These are phyloP conservation scores for Pristis pectinata DNA, from an alignment of 2,797 vertebrate genomes.

Conservation along the genomic window DNA sequence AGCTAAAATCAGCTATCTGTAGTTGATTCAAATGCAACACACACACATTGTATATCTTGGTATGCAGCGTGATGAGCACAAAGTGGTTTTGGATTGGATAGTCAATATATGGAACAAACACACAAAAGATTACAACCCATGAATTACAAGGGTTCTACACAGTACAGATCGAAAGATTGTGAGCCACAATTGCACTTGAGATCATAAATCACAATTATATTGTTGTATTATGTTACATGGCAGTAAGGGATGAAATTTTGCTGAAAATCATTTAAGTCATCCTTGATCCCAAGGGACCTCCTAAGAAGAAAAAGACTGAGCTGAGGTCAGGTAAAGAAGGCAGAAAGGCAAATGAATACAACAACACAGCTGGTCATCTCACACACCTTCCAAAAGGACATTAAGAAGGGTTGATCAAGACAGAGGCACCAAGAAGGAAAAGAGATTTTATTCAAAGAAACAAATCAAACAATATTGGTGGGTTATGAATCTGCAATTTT, in stretches of 20 bases:
- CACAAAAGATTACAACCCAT: slow-evolving; percentile 1
- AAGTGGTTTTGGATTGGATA: not conserved
- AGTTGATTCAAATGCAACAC: not conserved
- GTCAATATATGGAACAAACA: not conserved
- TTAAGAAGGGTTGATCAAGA: not conserved
- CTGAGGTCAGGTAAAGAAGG: not conserved
- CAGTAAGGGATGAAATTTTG: too few species aligned
- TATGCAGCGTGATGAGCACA: too few species aligned
- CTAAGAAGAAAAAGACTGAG: not conserved
- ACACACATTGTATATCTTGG: not conserved
- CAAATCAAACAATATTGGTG: not conserved
- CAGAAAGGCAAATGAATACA: not conserved
- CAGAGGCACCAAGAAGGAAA: not conserved
- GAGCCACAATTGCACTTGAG: not conserved
- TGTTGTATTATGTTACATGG: not conserved
- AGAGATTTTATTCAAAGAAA: not conserved
- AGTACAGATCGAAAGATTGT: not conserved
- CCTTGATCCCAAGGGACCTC: too few species aligned
- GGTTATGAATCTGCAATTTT: not conserved
- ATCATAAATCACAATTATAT: not conserved
- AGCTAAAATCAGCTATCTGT: not conserved
- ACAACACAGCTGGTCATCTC: not conserved
- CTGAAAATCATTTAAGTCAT: too few species aligned
- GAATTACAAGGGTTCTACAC: not conserved
- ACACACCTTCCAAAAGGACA: not conserved